Evolutionary conservation across 2,888 invertebrate genomes (phyloP).

Genomic region (Endomychus coccineus): DNA sequence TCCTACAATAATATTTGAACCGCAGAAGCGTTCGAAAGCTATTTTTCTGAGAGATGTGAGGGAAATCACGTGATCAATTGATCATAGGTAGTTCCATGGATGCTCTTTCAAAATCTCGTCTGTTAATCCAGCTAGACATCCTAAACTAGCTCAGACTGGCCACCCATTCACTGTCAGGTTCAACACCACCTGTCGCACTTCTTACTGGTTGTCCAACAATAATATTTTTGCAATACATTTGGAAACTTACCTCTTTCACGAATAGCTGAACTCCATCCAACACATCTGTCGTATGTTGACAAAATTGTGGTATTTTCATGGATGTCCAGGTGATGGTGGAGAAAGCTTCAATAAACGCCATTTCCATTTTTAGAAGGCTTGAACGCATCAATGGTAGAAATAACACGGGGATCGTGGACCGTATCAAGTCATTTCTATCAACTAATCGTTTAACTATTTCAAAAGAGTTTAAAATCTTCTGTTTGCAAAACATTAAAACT

Average conservation of each 20-base stretch:
- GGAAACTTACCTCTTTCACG: slow-evolving; percentile 55
- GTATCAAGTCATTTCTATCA: slow-evolving; percentile 53
- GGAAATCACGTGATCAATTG: too few species aligned
- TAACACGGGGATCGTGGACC: slow-evolving; percentile 55
- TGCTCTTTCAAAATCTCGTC: too few species aligned
- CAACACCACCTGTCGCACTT: too few species aligned
- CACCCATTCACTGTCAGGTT: too few species aligned
- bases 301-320: slow-evolving; percentile 60
- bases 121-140: too few species aligned
- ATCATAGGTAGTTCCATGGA: too few species aligned
- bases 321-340: slow-evolving; percentile 79
- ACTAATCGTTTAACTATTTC: slow-evolving; percentile 57
- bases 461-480: slow-evolving; percentile 56
- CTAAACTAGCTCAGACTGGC: too few species aligned
- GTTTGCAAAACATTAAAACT: slow-evolving; percentile 65
- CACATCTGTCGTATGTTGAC: slow-evolving; percentile 48
- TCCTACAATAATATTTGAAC: too few species aligned
- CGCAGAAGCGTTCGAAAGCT: too few species aligned
- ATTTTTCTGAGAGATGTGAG: too few species aligned
- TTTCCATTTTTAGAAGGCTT: slow-evolving; percentile 60
- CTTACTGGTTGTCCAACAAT: too few species aligned
- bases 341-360: slow-evolving; percentile 66
- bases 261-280: slow-evolving; percentile 59
- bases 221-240: too few species aligned
- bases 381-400: slow-evolving; percentile 65